Evolutionary conservation across 2,888 invertebrate species (phyloP).

Genomic region (Apodemia mormo): DNA sequence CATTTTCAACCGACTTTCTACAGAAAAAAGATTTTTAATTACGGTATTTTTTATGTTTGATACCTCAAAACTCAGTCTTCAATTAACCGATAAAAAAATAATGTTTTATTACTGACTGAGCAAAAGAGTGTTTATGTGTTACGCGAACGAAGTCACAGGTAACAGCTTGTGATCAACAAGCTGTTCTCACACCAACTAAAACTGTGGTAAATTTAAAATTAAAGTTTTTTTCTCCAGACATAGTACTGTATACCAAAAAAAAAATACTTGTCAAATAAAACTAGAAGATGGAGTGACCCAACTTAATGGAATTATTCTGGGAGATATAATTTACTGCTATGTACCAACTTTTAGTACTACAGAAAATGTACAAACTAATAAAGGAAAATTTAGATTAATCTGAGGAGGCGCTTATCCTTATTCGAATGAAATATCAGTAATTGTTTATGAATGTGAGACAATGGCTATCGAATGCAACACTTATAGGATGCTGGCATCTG

Average conservation of each 20-base stretch:
- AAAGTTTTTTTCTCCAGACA: too few relatives aligned
- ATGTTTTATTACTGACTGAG: too few relatives aligned
- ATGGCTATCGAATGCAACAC: conserved; percentile 35
- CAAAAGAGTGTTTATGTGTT: too few relatives aligned
- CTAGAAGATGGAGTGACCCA: neutral
- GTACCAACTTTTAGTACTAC: neutral
- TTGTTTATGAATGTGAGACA: conserved; percentile 45
- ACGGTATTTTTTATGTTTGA: too few relatives aligned
- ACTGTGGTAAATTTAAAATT: too few relatives aligned
- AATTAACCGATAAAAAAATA: too few relatives aligned
- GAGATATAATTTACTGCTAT: neutral
- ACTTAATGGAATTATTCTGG: neutral
- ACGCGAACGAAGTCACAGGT: too few relatives aligned
- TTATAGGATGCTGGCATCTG: conserved; percentile 32
- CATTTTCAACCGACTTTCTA: too few relatives aligned
- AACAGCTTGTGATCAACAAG: too few relatives aligned
- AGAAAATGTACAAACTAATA: neutral
- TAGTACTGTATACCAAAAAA: neutral
- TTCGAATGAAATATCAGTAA: conserved; percentile 46
- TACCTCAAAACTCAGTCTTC: too few relatives aligned
- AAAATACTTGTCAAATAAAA: neutral
- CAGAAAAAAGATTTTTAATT: too few relatives aligned
- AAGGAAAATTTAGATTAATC: neutral
- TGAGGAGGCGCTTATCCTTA: conserved; percentile 42
- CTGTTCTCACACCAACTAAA: too few relatives aligned